Base-by-base conservation (phyloP, 2,113 vertebrate species). In the Tyrannus savana region DNA sequence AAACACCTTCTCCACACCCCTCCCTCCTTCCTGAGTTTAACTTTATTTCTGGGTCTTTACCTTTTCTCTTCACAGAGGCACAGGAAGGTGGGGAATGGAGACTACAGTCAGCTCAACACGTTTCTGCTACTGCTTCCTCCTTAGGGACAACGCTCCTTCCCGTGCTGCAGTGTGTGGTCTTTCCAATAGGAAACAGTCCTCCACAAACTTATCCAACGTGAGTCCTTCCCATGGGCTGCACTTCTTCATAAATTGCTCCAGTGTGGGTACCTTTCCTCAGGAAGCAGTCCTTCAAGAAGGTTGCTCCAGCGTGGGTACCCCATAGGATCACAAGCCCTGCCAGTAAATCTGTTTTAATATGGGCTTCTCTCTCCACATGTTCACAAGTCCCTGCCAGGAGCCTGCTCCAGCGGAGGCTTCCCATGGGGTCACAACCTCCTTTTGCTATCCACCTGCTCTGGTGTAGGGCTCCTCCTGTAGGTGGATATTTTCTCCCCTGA, bases 241-340 rank as follows among this genome's bases (percentile, higher is more conserved):
- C 53, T 8, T 59, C 35, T 81, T 58, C 52, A 41, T 10, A 41
- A 50, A 59, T 5, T n/a, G 14, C 14, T 69, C 23, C 30, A 59
- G n/a, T 12, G 33, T n/a, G 11, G 2, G 1, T 10, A 14, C n/a
- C 31, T 23, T 63, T 11, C 33, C n/a, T 55, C 0, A 1, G n/a
- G 41, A 42, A 13, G 2, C 13, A 15, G 30, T 31, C 27, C 22
- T 33, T 62, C 49, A 25, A 7, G 35, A 23, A 82, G 37, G 5
- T 14, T 58, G 55, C 53, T 55, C 27, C 41, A 39, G n/a, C 35
- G 14, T 2, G 4, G 10, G 3, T 56, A 1, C 33, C 8, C 28
- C 21, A 7, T 28, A 18, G 42, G 5, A 28, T 41, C 35, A n/a
- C 14, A 82, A 49, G 18, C 58, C 64, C 18, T 69, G 14, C 23